Base-by-base conservation (phyloP, 2,113 vertebrate genomes). In the Austrofundulus limnaeus region DNA sequence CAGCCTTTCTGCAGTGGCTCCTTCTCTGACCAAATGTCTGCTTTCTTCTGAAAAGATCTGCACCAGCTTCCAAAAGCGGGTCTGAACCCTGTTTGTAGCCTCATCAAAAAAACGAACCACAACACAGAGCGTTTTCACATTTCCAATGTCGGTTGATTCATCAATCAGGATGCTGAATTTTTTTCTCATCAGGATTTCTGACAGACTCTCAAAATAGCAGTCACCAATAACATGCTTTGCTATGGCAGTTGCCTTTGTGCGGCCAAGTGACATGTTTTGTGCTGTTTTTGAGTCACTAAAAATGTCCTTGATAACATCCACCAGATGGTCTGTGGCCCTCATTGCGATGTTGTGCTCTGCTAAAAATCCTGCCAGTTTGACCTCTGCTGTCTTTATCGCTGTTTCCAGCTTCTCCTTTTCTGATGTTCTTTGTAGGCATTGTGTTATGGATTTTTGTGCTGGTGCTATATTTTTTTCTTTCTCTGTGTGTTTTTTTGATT, bases 151-250 rank as follows among this genome's bases (percentile, higher is more conserved):
- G 19, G 47, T 49, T 23, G 46, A 48, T 24, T 49, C 47, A 24
- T 24, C 47, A 49, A 48, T 24, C 46, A 48, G 21, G 12, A 48
- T 48, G 46, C 46, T 48, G 46, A 48, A 23, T 48, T 48, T 23
- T 49, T 23, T 49, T 24, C n/a, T n/a, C 8, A 4, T 47, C 20
- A 47, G 46, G 11, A 47, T 47, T 47, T 47, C 46, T 21, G 46
- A 49, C 2, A 49, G 20, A 15, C n/a, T 11, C 47, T 49, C 47
- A 14, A 24, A 49, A 15, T 15, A 24, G 17, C 42, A 45, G 42
- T 45, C 42, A 45, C 42, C 42, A 45, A 45, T 45, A 19, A 45
- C 42, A 19, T 45, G 42, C 15, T 45, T 45, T 17, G 42, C 15
- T 45, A 45, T 45, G 17, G 42, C 42, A 45, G 42, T 45, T 45